Evolutionary conservation across 1,140 invertebrate genomes (phyloP).

Genomic region (Ctenoplectra terminalis): DNA sequence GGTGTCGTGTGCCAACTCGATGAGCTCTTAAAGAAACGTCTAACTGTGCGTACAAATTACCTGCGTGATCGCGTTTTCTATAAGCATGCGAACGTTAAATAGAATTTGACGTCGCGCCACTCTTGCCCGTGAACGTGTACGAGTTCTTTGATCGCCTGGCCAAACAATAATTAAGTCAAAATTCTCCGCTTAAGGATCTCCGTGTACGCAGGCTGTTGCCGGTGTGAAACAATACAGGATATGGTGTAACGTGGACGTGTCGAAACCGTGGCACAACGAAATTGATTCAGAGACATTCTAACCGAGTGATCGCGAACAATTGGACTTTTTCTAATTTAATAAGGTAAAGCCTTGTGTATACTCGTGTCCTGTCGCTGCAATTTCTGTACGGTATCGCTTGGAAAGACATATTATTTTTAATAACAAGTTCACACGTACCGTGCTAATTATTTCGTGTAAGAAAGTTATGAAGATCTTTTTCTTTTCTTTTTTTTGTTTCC

Average conservation of each 20-base stretch:
- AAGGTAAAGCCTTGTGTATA: neutral
- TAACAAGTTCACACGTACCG: neutral
- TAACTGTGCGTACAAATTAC: constrained; percentile 51
- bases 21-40: constrained; percentile 27
- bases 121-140: neutral
- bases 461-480: neutral
- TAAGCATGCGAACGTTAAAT: constrained; percentile 33
- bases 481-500: too few relatives aligned
- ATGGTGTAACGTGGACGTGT: constrained; percentile 40
- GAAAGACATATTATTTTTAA: neutral
- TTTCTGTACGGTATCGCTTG: neutral
- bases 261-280: constrained; percentile 18
- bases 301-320: constrained; percentile 22
- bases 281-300: constrained; percentile 41
- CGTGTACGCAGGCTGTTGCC: neutral
- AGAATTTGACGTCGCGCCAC: constrained; percentile 27
- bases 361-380: neutral
- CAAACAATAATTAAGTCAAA: constrained; percentile 7
- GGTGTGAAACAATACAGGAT: constrained; percentile 45
- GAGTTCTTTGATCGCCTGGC: neutral
- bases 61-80: constrained; percentile 52
- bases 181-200: constrained; percentile 20
- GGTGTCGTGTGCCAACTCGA: constrained; percentile 43
- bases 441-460: neutral
- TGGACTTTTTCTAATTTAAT: neutral